These are phyloP conservation scores for Sparidentex hasta DNA, from an alignment of 2,797 vertebrate genomes.

Conservation along the genomic window DNA sequence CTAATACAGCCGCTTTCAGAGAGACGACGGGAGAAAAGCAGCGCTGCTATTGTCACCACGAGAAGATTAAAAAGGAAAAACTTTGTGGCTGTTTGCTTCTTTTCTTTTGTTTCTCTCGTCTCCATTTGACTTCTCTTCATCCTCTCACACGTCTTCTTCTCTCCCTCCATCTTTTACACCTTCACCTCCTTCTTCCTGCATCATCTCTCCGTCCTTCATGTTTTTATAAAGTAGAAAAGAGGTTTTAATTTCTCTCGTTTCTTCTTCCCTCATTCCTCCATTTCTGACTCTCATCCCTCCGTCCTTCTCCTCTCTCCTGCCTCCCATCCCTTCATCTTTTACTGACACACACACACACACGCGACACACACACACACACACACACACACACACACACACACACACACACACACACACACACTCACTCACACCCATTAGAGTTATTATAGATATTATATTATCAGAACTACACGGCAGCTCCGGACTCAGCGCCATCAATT, in stretches of 20 bases:
- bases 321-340: constrained; percentile 2
- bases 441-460: too few species aligned
- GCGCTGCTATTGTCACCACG: not conserved
- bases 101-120: not conserved
- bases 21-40: constrained; percentile 6
- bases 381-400: constrained; percentile 23
- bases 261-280: not conserved
- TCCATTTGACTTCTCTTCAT: too few species aligned
- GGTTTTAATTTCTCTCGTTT: not conserved
- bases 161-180: not conserved
- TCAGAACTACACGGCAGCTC: too few species aligned
- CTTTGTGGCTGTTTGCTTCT: not conserved
- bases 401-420: constrained; percentile 5
- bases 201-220: not conserved
- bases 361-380: constrained; percentile 29
- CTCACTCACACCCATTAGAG: too few species aligned
- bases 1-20: constrained; percentile 34
- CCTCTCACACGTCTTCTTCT: not conserved
- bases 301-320: not conserved
- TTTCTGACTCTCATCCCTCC: not conserved
- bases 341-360: constrained; percentile 21
- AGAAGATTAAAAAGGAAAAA: not conserved
- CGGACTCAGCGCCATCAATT: too few species aligned
- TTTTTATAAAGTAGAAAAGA: not conserved
- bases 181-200: not conserved